Evolutionary conservation across 2,797 vertebrate species (phyloP).

Genomic region (Orientallactaga sibirica): DNA sequence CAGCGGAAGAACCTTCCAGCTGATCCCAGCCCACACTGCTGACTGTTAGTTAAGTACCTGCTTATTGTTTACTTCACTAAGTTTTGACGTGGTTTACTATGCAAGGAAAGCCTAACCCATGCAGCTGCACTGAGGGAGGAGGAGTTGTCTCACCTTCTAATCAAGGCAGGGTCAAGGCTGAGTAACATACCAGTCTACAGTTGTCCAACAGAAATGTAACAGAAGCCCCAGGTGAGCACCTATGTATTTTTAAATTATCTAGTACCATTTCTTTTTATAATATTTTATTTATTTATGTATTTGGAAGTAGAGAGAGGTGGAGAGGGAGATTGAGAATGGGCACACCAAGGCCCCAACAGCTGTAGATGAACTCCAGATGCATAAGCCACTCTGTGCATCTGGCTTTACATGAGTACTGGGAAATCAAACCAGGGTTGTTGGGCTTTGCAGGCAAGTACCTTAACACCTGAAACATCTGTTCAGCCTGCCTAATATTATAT

Average conservation of each 20-base stretch:
- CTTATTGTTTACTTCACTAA: neutral
- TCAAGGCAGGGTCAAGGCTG: neutral
- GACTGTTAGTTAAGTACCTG: neutral
- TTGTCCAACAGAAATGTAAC: neutral
- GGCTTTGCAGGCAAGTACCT: too few species aligned
- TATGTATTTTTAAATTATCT: neutral
- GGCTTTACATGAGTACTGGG: too few species aligned
- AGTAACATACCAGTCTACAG: neutral
- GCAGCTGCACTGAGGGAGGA: neutral
- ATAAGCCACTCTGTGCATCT: too few species aligned
- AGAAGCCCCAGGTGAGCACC: rapidly evolving
- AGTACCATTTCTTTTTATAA: too few species aligned
- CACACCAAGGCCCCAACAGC: too few species aligned
- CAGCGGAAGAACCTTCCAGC: neutral
- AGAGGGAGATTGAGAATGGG: too few species aligned
- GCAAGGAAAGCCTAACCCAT: neutral
- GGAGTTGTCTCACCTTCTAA: neutral
- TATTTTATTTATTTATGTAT: too few species aligned
- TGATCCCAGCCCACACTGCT: constrained; percentile 30
- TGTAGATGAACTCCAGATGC: too few species aligned
- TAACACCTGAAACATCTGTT: too few species aligned
- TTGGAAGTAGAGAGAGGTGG: too few species aligned
- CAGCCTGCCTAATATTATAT: too few species aligned
- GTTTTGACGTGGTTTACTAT: neutral
- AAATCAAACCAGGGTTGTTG: too few species aligned